A percentile compares a stretch with the other conserved stretches of the same genome.
These are phyloP conservation scores for Eremophila alpestris DNA, from an alignment of 2,797 vertebrate species.

Conservation along the genomic window DNA sequence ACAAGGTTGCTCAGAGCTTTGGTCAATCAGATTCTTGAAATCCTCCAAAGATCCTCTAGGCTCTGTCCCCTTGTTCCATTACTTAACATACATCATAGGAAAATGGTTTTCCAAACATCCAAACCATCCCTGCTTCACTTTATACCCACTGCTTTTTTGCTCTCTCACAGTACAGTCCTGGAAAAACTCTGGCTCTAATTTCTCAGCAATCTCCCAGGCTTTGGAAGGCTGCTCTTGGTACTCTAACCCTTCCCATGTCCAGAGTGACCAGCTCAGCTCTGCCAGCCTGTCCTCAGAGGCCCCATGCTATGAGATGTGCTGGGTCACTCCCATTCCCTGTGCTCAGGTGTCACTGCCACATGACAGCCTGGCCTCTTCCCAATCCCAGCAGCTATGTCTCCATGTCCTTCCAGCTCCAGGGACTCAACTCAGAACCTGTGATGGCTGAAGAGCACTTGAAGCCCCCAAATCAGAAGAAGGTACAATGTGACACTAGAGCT, in stretches of 20 bases:
- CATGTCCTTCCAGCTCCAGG: neutral
- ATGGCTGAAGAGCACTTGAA: neutral
- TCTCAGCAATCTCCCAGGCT: neutral
- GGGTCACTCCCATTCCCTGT: neutral
- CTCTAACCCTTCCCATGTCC: neutral
- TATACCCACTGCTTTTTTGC: neutral
- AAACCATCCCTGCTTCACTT: neutral
- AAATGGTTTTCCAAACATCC: neutral
- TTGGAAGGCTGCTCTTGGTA: neutral
- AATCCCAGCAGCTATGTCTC: neutral
- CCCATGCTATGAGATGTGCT: rapidly evolving
- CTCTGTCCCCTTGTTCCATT: neutral
- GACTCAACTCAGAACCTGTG: neutral
- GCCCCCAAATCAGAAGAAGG: neutral
- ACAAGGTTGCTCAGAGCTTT: neutral
- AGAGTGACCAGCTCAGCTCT: neutral
- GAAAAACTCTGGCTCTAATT: neutral
- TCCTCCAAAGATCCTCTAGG: neutral
- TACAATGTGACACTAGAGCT: neutral
- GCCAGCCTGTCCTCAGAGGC: neutral
- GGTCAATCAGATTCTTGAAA: neutral
- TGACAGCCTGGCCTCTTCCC: neutral
- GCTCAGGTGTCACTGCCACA: neutral
- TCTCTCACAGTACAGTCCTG: neutral
- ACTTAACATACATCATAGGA: neutral